phyloP scores from a whole-genome alignment of 1,140 invertebrate genomes.

The Caerostris extrusa region DNA sequence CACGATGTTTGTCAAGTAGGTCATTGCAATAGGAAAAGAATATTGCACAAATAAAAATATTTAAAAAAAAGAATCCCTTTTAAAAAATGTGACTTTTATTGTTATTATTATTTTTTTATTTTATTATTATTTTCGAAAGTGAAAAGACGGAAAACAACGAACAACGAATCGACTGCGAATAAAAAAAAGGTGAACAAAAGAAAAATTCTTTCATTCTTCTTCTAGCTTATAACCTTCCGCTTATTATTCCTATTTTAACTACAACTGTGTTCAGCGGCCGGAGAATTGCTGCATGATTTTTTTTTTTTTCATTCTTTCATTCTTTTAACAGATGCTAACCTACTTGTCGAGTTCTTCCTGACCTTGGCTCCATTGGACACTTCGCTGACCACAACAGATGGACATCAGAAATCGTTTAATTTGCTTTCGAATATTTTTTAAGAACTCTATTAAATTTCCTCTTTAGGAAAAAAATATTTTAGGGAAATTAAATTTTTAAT shows the following conservation, averaged over 20 bases:
- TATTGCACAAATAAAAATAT: not conserved
- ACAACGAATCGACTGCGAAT: not conserved
- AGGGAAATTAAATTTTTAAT: too few relatives aligned
- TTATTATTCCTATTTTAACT: conserved; percentile 39
- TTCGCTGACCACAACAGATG: conserved; percentile 16
- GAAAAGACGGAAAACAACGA: conserved; percentile 39
- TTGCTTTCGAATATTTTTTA: not conserved
- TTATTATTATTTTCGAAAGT: conserved; percentile 11
- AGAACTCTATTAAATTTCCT: too few relatives aligned
- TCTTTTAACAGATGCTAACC: conserved; percentile 10
- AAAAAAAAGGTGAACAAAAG: not conserved
- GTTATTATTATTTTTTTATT: not conserved
- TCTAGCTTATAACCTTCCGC: conserved; percentile 31
- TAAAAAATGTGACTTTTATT: not conserved
- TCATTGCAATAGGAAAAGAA: conserved; percentile 24
- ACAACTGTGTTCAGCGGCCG: not conserved
- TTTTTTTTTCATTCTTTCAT: too few relatives aligned
- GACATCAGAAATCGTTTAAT: not conserved
- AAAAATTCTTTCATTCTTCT: conserved; percentile 17
- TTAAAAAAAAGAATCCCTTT: not conserved
- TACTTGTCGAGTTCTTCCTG: not conserved
- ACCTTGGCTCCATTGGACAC: conserved; percentile 38
- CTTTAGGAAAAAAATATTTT: too few relatives aligned
- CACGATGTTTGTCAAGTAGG: conserved; percentile 34
- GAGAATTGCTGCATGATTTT: conserved; percentile 3